Conservation (phyloP, 2,888 invertebrate genomes). For the Idaea biselata region DNA sequence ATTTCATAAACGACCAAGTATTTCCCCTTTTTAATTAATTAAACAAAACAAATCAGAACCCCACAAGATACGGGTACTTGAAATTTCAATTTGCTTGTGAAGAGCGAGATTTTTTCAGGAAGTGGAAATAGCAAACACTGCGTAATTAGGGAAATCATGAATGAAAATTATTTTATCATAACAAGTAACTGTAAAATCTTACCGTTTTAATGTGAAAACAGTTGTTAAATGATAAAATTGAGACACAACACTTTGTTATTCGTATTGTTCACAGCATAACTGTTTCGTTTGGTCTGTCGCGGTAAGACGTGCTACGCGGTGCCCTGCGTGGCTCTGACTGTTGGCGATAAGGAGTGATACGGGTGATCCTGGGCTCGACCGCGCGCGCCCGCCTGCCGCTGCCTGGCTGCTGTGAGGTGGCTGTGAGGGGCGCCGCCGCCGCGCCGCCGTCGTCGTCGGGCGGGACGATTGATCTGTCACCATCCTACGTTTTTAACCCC, state of each 20-base stretch:
- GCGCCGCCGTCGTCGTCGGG: constrained; percentile 32
- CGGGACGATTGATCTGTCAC: constrained; percentile 70
- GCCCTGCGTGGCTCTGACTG: constrained; percentile 58
- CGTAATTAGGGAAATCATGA: neutral
- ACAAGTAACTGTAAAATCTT: constrained; percentile 30
- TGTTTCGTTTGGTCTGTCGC: constrained; percentile 33
- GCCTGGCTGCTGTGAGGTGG: constrained; percentile 35
- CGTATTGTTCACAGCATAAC: constrained; percentile 62
- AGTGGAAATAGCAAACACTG: neutral
- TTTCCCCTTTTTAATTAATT: too few relatives aligned
- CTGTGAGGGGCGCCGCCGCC: constrained; percentile 2
- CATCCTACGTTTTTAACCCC: constrained; percentile 55
- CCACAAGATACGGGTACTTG: too few relatives aligned
- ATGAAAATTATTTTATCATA: constrained; percentile 6
- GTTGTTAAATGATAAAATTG: constrained; percentile 23
- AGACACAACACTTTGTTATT: constrained; percentile 47
- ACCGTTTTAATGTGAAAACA: constrained; percentile 44
- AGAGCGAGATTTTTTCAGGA: constrained; percentile 13
- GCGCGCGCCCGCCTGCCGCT: constrained; percentile 20
- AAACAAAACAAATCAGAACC: too few relatives aligned
- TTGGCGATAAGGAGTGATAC: constrained; percentile 21
- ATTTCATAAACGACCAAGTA: too few relatives aligned
- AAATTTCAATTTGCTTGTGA: neutral
- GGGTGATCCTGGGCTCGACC: constrained; percentile 48
- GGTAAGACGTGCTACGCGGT: constrained; percentile 40